These are phyloP conservation scores for Passer domesticus DNA, from an alignment of 2,113 vertebrate species.

Conservation along the genomic window DNA sequence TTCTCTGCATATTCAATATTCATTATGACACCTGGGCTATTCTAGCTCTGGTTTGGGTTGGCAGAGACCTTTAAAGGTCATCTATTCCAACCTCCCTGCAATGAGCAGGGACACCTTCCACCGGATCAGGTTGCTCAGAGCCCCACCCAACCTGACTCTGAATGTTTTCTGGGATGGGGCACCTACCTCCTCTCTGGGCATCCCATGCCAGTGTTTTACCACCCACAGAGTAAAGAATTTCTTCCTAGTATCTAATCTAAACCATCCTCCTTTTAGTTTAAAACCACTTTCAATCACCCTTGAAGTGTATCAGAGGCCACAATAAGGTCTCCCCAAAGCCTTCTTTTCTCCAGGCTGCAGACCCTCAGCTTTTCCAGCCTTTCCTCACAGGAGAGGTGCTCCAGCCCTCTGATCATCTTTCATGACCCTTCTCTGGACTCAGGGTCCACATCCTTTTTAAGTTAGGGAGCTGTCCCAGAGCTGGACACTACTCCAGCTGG, in stretches of 20 bases:
- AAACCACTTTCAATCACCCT: background rate
- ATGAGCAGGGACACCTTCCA: background rate
- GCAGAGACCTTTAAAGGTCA: background rate
- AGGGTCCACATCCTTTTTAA: background rate
- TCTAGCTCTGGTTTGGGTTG: background rate
- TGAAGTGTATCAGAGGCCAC: background rate
- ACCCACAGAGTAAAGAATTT: background rate
- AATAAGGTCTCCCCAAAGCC: background rate
- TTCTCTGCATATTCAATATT: background rate
- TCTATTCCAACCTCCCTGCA: background rate
- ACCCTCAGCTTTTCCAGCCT: background rate
- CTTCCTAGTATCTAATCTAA: background rate
- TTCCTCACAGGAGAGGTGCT: fast-evolving
- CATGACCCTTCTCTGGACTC: background rate
- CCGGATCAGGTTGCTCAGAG: background rate
- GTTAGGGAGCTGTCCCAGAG: background rate
- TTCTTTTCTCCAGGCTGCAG: background rate
- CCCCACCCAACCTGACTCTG: background rate
- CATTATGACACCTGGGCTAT: background rate
- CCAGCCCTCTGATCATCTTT: background rate
- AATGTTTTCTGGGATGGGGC: background rate
- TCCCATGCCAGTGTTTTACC: background rate
- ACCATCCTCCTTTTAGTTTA: background rate
- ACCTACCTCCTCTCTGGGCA: background rate
- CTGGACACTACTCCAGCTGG: background rate